Evolutionary conservation across 2,888 invertebrate species (phyloP), one percentile per base, ranked within the genome.

Genomic region (Diloba caeruleocephala): DNA sequence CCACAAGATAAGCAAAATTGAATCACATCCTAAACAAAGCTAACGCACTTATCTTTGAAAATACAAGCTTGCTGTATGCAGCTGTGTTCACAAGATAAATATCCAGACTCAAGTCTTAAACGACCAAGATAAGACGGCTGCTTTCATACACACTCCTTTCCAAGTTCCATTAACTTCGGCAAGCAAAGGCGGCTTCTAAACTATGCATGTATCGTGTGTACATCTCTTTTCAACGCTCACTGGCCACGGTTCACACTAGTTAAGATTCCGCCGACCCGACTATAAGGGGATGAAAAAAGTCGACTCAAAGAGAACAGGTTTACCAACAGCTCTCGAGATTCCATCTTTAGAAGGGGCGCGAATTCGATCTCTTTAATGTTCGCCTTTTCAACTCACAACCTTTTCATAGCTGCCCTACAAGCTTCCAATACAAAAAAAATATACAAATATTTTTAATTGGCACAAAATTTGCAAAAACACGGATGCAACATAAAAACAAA

Each of bases 131-230:
- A 90, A 87, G 86, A 75, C 78, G 57, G 71, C 60, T 74, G 79
- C 83, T 85, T 89, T 89, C 84, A 87, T 74, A 67, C 69, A 75
- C 49, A 66, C 74, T 76, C 75, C 80, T 80, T 78, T 76, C 76
- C 80, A 79, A 80, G 81, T 85, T 82, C 88, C 90, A 91, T 92
- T 92, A 92, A 89, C 90, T 88, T 87, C 76, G 85, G 88, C 82
- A 87, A 89, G 90, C 89, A 88, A 86, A 86, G 75, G 81, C 80
- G 71, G 55, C 66, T 69, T 48, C 74, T 89, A 76, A 87, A 91
- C 84, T 90, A 89, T 91, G 88, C 87, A 87, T 75, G 83, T 91
- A 90, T 92, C 90, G 69, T 90, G 90, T 91, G 84, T 90, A 82
- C 90, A 92, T 92, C 91, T 91, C 90, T 78, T 86, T 90, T 89